Percentiles rank a stretch among this genome's conserved stretches.
These are phyloP conservation scores for Drosophila paulistorum DNA, from an alignment of 1,140 invertebrate genomes.

Conservation along the genomic window DNA sequence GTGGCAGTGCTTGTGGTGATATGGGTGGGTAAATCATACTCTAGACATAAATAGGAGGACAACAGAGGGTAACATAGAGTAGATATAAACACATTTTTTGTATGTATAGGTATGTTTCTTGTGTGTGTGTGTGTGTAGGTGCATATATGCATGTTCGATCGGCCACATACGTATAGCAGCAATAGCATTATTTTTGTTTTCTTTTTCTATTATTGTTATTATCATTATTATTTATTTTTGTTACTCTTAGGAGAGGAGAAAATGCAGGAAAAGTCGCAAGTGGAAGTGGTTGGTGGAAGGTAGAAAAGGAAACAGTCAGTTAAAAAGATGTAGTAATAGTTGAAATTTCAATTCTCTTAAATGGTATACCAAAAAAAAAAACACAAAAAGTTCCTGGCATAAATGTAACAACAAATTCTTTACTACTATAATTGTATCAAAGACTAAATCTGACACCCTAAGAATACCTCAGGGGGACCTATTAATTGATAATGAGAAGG, in stretches of 20 bases:
- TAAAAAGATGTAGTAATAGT: background rate
- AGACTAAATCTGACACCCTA: too few species aligned
- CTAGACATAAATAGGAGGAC: background rate
- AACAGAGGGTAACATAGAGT: background rate
- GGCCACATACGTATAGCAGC: slow-evolving; percentile 11
- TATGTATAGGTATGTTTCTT: background rate
- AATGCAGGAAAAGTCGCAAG: background rate
- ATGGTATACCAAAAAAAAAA: too few species aligned
- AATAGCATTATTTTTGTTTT: slow-evolving; percentile 3
- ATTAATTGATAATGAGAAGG: too few species aligned
- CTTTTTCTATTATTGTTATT: background rate
- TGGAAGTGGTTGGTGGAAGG: too few species aligned
- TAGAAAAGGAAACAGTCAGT: background rate
- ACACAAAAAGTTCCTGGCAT: background rate
- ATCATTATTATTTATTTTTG: background rate
- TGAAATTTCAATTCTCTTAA: background rate
- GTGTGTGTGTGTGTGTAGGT: background rate
- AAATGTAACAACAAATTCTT: background rate
- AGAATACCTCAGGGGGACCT: too few species aligned
- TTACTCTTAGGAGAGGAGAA: background rate
- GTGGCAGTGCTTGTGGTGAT: background rate
- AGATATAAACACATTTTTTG: background rate
- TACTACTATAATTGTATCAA: too few species aligned
- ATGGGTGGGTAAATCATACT: background rate
- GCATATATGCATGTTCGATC: background rate